Evolutionary conservation across 2,797 vertebrate species (phyloP), one percentile per base, ranked within the genome.

Genomic region (Aldrovandia affinis): DNA sequence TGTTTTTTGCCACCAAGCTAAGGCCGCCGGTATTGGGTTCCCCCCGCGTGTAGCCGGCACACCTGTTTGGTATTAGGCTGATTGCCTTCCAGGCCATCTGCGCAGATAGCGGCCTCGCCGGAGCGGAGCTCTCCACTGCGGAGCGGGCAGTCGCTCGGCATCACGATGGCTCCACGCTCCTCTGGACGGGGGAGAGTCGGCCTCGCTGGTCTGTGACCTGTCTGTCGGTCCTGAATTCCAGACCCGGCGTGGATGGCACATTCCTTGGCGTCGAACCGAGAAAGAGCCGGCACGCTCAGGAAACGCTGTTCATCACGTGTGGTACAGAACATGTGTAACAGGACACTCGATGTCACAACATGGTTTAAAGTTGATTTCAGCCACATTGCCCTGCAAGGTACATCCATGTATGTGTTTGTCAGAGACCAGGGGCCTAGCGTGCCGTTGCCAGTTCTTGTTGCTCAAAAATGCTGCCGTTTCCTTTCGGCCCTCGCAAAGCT

Each of bases 11-110:
- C 42, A 7, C 61, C 75, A 42, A 68, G 1, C 59, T 36, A 20
- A 18, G 81, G n/a, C 61, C 65, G 8, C 33, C 5, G 33, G 25
- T 14, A 36, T 73, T 42, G 33, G 78, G 75, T 83, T 78, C 52
- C 86, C 73, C 57, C 44, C 55, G 78, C 81, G 85, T 84, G 82
- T 84, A 86, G 84, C 82, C 68, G 42, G 80, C 86, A 86, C 90
- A 91, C 90, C 90, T 91, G 90, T 89, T 91, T 89, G 88, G 87
- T 81, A 91, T 91, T 90, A 91, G 68, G 33, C 83, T 88, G 89
- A 90, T 88, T 90, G 86, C 84, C 73, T 82, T 85, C 82, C 83
- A 84, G 87, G 87, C 86, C 88, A 89, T 47, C 89, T 90, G 89
- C 83, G 78, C 78, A 83, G 84, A 87, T 57, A 28, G 52, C n/a